Conservation (phyloP, 2,888 invertebrate species). For the Lymantria dispar region DNA sequence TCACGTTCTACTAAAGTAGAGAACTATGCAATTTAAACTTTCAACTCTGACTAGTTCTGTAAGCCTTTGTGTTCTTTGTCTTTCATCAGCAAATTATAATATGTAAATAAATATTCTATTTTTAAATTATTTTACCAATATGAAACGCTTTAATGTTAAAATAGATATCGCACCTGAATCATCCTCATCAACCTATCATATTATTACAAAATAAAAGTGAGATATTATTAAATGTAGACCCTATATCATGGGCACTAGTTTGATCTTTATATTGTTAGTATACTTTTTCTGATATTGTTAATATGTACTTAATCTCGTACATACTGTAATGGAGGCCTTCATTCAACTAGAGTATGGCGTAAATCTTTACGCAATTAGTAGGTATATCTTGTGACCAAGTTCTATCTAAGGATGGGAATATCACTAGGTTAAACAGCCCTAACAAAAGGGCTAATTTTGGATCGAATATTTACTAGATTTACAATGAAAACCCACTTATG, state of each 20-base stretch:
- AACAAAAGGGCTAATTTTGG: slow-evolving; percentile 40
- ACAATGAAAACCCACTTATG: slow-evolving; percentile 16
- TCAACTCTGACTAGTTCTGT: no score
- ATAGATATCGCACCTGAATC: slow-evolving; percentile 2
- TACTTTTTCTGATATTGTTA: slow-evolving; percentile 55
- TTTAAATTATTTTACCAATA: background rate
- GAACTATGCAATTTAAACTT: no score
- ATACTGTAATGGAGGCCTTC: slow-evolving; percentile 75
- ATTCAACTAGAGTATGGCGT: slow-evolving; percentile 57
- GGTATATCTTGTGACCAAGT: slow-evolving; percentile 66
- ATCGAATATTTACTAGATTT: slow-evolving; percentile 41
- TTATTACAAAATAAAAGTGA: slow-evolving; percentile 18
- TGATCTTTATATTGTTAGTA: slow-evolving; percentile 46
- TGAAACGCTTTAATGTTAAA: background rate
- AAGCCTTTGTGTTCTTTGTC: no score
- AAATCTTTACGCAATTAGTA: slow-evolving; percentile 31
- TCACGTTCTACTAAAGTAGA: background rate
- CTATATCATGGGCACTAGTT: slow-evolving; percentile 20
- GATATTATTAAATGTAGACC: slow-evolving; percentile 25
- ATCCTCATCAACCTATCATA: slow-evolving; percentile 10
- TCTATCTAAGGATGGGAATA: slow-evolving; percentile 58
- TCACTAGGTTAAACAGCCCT: slow-evolving; percentile 59
- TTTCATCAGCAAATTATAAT: background rate
- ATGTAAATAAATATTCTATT: background rate
- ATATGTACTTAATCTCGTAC: slow-evolving; percentile 40